These are phyloP conservation scores for Globia sparganii DNA, from an alignment of 2,888 invertebrate species.

Conservation along the genomic window DNA sequence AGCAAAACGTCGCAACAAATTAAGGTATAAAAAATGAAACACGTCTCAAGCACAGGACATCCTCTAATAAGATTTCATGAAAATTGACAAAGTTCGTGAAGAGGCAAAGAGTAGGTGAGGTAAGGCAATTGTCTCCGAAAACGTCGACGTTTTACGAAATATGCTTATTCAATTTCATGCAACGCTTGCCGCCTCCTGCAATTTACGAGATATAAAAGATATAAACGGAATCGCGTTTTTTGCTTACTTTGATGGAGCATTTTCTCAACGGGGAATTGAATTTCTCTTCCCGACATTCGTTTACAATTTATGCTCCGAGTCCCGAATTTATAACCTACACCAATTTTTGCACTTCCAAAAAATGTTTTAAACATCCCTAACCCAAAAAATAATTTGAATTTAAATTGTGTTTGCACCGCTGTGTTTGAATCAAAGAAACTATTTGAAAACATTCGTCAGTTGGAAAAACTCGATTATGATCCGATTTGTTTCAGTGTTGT, in stretches of 20 bases:
- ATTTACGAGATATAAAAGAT: slow-evolving; percentile 91
- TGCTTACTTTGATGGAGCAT: slow-evolving; percentile 90
- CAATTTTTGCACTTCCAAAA: slow-evolving; percentile 63
- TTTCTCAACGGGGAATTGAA: slow-evolving; percentile 90
- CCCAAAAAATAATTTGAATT: slow-evolving; percentile 59
- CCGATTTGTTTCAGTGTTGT: slow-evolving; percentile 88
- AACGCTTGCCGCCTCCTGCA: slow-evolving; percentile 91
- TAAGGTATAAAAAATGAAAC: slow-evolving; percentile 75
- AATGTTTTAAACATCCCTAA: slow-evolving; percentile 44
- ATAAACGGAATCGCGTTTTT: slow-evolving; percentile 91
- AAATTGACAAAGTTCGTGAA: slow-evolving; percentile 90
- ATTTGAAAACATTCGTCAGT: slow-evolving; percentile 80
- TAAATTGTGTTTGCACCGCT: slow-evolving; percentile 42
- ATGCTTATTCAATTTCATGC: slow-evolving; percentile 91
- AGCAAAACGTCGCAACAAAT: slow-evolving; percentile 67
- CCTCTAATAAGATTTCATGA: slow-evolving; percentile 88
- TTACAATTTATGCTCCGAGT: slow-evolving; percentile 84
- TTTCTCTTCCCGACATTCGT: slow-evolving; percentile 86
- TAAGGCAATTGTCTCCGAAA: slow-evolving; percentile 91
- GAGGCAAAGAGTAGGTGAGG: slow-evolving; percentile 89
- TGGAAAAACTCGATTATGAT: slow-evolving; percentile 88
- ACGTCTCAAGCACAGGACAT: slow-evolving; percentile 82
- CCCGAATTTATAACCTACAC: slow-evolving; percentile 78
- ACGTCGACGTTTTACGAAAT: slow-evolving; percentile 91
- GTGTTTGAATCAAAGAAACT: slow-evolving; percentile 62